Evolutionary conservation across 1,140 invertebrate genomes (phyloP), one percentile per base, ranked within the genome.

Genomic region (Saxidomus purpurata): DNA sequence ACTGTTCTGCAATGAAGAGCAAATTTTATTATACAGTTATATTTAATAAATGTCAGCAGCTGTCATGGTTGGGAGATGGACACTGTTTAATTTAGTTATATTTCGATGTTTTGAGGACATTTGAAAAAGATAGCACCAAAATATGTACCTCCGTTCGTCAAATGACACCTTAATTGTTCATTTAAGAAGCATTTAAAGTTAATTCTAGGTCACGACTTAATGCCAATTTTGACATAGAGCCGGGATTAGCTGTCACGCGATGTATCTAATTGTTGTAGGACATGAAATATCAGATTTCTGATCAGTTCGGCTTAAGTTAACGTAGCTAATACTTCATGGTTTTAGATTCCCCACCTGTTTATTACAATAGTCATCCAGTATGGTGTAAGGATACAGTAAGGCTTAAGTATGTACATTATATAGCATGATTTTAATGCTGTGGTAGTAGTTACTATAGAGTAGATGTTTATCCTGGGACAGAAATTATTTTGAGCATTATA

Each of bases 181-280:
- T 71, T 71, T 71, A 38, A 19, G 67, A 71, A 71, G 67, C 36
- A 71, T 71, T 71, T 71, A 71, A 71, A 38, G 34, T 71, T 71
- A 71, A 71, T 71, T 38, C 67, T 71, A 71, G 34, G 67, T 71
- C 67, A 71, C 17, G 34, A 71, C 67, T 38, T 22, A 3, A n/a
- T 40, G 67, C 67, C 67, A 71, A 34, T 36, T 38, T 71, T 71
- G 67, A 71, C 67, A 71, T 38, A 36, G 67, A 71, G 4, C 34
- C 0, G 8, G 28, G 34, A 19, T 38, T 38, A 28, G 67, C 67
- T 31, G 67, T 71, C 67, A 71, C 67, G 67, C 67, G 38, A 36
- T 36, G 13, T 8, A 71, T 40, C 67, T 71, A 71, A 71, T 71
- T 71, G 67, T 71, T 15, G 15, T 17, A 38, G 34, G 67, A 71